These are phyloP conservation scores for Atopsyche davidsoni DNA, from an alignment of 1,140 invertebrate species.

Conservation along the genomic window DNA sequence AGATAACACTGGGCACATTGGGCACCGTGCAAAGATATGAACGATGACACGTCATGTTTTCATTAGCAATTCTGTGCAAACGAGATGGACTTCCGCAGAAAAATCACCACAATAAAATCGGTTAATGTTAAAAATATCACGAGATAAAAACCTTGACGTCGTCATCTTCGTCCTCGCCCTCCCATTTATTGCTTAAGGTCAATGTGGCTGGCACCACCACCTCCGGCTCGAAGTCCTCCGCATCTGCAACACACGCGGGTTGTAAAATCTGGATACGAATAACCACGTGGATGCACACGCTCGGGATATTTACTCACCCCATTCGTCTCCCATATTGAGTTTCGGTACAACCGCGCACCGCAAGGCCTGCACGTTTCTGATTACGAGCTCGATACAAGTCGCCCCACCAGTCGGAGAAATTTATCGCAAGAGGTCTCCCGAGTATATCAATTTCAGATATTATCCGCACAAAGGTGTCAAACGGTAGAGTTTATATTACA, in stretches of 20 bases:
- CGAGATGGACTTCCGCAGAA: no score
- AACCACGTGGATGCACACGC: constrained; percentile 3
- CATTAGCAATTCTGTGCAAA: no score
- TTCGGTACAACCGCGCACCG: constrained; percentile 5
- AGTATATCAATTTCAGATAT: constrained; percentile 12
- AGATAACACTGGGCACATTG: no score
- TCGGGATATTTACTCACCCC: constrained; percentile 37
- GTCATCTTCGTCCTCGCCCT: constrained; percentile 81
- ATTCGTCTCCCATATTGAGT: constrained; percentile 45
- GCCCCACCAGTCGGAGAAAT: constrained; percentile 8
- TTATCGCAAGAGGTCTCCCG: constrained; percentile 16
- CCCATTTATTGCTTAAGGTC: constrained; percentile 66
- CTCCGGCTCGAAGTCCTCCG: constrained; percentile 45
- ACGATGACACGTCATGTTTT: neutral
- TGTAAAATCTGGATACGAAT: neutral
- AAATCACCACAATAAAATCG: no score
- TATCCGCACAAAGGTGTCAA: constrained; percentile 33
- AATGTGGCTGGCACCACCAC: constrained; percentile 37
- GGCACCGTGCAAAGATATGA: constrained; percentile 5
- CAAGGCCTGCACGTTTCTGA: constrained; percentile 5
- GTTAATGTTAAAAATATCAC: no score
- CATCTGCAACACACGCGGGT: constrained; percentile 36
- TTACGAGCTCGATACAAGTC: constrained; percentile 10
- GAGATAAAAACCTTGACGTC: constrained; percentile 67
- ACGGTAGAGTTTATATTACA: constrained; percentile 45